Percentiles rank a stretch among this genome's conserved stretches.
These are phyloP conservation scores for Ichneumoninae sp. DNA, from an alignment of 2,888 invertebrate genomes.

Conservation along the genomic window DNA sequence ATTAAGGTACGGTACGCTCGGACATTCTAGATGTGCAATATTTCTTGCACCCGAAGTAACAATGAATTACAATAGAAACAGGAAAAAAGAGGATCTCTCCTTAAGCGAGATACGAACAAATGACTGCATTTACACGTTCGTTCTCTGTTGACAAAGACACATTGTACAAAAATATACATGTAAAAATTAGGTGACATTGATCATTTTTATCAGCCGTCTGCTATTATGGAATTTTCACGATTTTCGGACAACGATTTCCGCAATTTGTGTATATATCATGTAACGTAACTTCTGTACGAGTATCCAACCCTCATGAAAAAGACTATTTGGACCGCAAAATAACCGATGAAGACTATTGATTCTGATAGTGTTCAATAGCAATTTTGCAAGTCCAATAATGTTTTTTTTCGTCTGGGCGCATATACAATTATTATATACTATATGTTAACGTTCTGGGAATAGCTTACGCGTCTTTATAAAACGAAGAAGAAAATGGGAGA, in stretches of 20 bases:
- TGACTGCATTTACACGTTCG: conserved; percentile 29
- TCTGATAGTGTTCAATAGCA: neutral
- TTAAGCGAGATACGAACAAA: neutral
- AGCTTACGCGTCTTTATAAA: conserved; percentile 6
- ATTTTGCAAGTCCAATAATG: neutral
- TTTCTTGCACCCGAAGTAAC: conserved; percentile 44
- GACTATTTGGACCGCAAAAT: conserved; percentile 1
- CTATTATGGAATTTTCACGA: conserved; percentile 14
- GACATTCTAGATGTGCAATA: conserved; percentile 53
- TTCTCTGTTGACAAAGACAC: neutral
- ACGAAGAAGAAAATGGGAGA: conserved; percentile 3
- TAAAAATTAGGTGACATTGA: neutral
- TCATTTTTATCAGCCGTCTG: neutral
- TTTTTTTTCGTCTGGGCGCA: neutral
- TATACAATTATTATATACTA: conserved; percentile 9
- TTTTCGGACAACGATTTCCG: neutral
- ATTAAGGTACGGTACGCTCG: conserved; percentile 27
- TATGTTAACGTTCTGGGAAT: conserved; percentile 8
- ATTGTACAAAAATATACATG: conserved; percentile 42
- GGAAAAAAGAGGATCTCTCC: neutral
- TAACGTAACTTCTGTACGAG: conserved; percentile 8
- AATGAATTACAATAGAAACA: conserved; percentile 2
- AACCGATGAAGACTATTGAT: neutral
- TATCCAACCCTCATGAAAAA: neutral
- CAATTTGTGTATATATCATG: conserved; percentile 9